These are phyloP conservation scores for Catocala fraxini DNA, from an alignment of 2,888 invertebrate genomes.

Conservation along the genomic window DNA sequence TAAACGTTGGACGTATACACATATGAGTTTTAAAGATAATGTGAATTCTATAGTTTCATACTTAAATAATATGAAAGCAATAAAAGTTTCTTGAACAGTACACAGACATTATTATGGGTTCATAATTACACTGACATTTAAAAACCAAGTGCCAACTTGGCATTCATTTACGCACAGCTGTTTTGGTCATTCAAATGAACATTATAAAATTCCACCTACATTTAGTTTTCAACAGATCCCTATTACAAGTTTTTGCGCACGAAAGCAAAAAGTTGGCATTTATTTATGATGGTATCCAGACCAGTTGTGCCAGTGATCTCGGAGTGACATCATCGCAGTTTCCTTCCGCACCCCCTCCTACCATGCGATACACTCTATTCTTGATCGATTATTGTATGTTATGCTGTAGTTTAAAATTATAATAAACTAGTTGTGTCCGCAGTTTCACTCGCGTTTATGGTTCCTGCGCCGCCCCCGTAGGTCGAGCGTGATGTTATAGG, in stretches of 20 bases:
- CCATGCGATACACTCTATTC: slow-evolving; percentile 11
- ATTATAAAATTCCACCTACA: slow-evolving; percentile 20
- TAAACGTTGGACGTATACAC: slow-evolving; percentile 1
- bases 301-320: slow-evolving; percentile 61
- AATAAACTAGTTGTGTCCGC: too few species aligned
- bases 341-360: slow-evolving; percentile 63
- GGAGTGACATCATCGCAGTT: slow-evolving; percentile 70
- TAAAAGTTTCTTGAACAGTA: background rate
- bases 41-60: too few species aligned
- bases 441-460: too few species aligned
- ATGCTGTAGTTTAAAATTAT: too few species aligned
- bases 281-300: slow-evolving; percentile 48
- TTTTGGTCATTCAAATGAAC: slow-evolving; percentile 16
- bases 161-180: slow-evolving; percentile 23
- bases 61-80: background rate
- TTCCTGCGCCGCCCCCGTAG: too few species aligned
- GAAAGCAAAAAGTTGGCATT: slow-evolving; percentile 34
- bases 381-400: slow-evolving; percentile 20
- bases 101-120: slow-evolving; percentile 3
- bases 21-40: background rate
- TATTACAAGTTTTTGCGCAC: slow-evolving; percentile 25
- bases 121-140: slow-evolving; percentile 9
- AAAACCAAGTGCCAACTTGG: slow-evolving; percentile 17
- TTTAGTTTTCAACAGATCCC: slow-evolving; percentile 10
- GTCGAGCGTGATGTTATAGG: too few species aligned